phyloP scores from a whole-genome alignment of 2,113 vertebrate genomes.

The Tringa solitaria region DNA sequence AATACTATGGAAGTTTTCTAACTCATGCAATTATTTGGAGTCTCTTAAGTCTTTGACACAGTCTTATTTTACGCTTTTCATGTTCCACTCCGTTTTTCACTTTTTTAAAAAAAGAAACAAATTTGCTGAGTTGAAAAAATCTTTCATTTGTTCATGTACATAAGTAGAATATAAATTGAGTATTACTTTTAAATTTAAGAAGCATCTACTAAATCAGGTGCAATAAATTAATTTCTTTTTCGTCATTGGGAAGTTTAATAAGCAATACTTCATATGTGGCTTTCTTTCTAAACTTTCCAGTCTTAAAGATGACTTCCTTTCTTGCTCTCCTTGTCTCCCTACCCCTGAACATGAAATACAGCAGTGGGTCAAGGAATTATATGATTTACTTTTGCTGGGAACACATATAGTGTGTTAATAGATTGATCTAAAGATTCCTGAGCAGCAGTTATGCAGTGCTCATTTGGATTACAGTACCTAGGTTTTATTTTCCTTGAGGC shows the following conservation, averaged over 20 bases:
- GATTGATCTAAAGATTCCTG: neutral
- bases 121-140: neutral
- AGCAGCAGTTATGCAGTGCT: neutral
- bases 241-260: neutral
- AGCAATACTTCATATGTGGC: neutral
- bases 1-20: neutral
- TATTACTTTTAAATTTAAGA: neutral
- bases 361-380: neutral
- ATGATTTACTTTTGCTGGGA: neutral
- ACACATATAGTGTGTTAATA: neutral
- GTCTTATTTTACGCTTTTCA: neutral
- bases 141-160: neutral
- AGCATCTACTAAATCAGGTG: neutral
- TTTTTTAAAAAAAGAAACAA: neutral
- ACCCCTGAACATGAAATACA: neutral
- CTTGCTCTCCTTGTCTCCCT: neutral
- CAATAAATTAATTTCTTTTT: neutral
- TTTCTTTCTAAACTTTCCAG: neutral
- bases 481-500: neutral
- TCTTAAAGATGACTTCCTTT: neutral
- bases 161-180: neutral
- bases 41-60: neutral
- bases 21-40: neutral
- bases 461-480: neutral
- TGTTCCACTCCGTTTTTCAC: neutral